Evolutionary conservation across 2,113 vertebrate genomes (phyloP).

Genomic region (Protobothrops flavoviridis): DNA sequence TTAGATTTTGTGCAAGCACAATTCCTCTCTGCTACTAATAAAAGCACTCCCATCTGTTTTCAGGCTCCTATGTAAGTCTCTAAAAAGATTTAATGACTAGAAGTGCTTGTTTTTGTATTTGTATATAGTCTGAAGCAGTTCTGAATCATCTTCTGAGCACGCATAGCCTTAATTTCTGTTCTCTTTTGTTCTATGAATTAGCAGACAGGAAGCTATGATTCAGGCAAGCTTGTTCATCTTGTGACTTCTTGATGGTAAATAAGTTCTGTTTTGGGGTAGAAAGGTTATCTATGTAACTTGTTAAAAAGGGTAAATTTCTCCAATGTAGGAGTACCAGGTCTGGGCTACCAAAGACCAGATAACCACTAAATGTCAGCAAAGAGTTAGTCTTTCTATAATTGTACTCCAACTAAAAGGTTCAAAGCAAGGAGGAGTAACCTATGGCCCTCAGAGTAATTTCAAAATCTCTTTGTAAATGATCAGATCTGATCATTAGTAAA

Average conservation of each 20-base stretch:
- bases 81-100: neutral
- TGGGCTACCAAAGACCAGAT: neutral
- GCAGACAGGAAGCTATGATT: neutral
- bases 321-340: neutral
- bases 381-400: neutral
- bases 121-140: neutral
- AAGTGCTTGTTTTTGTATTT: neutral
- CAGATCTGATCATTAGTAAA: neutral
- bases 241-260: neutral
- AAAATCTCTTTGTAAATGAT: neutral
- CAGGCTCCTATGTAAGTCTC: neutral
- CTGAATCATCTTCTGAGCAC: neutral
- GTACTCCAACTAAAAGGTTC: neutral
- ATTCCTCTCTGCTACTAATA: neutral
- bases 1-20: neutral
- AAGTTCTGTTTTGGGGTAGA: neutral
- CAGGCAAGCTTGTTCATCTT: neutral
- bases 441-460: neutral
- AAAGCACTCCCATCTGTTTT: neutral
- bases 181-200: too few relatives aligned
- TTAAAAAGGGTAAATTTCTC: neutral
- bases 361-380: neutral
- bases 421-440: neutral
- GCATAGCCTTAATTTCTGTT: neutral
- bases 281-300: neutral